phyloP scores from a whole-genome alignment of 2,888 invertebrate species.

The Sminthurides aquaticus region DNA sequence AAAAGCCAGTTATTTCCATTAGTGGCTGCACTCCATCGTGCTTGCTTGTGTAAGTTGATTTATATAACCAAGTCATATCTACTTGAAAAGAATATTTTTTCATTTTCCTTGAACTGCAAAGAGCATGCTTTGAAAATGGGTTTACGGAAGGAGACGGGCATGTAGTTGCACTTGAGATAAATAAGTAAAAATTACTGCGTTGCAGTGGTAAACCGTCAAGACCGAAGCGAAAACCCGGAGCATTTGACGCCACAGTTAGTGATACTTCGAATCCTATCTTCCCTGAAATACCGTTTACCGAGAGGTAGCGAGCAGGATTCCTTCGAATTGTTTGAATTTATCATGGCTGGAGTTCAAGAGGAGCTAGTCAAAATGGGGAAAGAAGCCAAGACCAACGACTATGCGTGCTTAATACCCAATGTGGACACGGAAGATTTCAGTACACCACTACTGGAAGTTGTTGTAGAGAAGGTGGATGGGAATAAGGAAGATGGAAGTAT shows the following conservation, averaged over 20 bases:
- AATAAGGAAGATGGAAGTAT: neutral
- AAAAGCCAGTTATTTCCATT: conserved; percentile 21
- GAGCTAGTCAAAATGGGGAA: conserved; percentile 14
- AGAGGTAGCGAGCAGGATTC: conserved; percentile 20
- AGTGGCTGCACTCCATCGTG: conserved; percentile 18
- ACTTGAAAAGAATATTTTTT: neutral
- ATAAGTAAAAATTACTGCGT: too few relatives aligned
- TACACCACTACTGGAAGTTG: conserved; percentile 12
- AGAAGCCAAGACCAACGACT: conserved; percentile 15
- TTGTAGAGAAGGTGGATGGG: conserved; percentile 11
- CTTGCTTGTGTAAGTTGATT: conserved; percentile 18
- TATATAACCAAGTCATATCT: neutral
- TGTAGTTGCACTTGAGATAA: too few relatives aligned
- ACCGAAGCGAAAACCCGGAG: neutral
- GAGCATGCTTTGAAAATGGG: too few relatives aligned
- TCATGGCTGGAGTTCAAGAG: conserved; percentile 23
- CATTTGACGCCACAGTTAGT: conserved; percentile 12
- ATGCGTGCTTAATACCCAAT: conserved; percentile 18
- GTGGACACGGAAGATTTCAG: conserved; percentile 4
- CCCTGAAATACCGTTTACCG: conserved; percentile 17
- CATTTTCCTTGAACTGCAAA: too few relatives aligned
- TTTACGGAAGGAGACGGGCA: too few relatives aligned
- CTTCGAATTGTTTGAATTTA: conserved; percentile 16
- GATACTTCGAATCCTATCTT: conserved; percentile 17
- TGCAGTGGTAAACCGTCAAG: conserved; percentile 20